Conservation (phyloP, 2,113 vertebrate species). For the Austrofundulus limnaeus region DNA sequence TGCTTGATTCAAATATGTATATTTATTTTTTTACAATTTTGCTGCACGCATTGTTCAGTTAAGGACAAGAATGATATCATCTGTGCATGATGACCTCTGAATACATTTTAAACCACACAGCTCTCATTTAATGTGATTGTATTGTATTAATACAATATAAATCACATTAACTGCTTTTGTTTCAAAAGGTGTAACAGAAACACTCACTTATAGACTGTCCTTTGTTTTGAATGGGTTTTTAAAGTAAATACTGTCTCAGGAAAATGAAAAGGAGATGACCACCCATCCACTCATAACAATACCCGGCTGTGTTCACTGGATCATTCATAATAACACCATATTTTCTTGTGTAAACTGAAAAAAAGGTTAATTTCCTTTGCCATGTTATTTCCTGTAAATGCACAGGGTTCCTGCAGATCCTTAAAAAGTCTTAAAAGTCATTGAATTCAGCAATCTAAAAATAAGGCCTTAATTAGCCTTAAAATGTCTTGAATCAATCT, state of each 20-base stretch:
- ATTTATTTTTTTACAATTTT: conserved; percentile 21
- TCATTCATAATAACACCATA: conserved; percentile 1
- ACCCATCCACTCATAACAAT: background rate
- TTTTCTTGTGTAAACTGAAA: background rate
- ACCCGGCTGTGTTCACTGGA: background rate
- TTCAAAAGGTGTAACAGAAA: conserved; percentile 20
- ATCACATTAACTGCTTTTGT: conserved; percentile 28
- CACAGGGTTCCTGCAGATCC: no score
- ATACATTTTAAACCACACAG: background rate
- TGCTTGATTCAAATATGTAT: conserved; percentile 37
- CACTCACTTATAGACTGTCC: background rate
- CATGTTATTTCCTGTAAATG: no score
- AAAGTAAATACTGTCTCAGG: conserved; percentile 21
- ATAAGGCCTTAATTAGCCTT: no score
- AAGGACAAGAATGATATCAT: conserved; percentile 44
- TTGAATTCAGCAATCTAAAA: no score
- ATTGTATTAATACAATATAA: conserved; percentile 23
- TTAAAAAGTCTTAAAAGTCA: no score
- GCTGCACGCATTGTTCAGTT: conserved; percentile 17
- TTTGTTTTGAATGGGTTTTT: conserved; percentile 2
- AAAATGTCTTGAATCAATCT: no score
- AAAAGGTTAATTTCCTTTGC: no score
- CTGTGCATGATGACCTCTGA: conserved; percentile 11
- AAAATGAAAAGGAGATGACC: background rate
- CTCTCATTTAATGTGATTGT: conserved; percentile 23